Evolutionary conservation across 1,140 invertebrate genomes (phyloP).

Genomic region (Drosophila rufa): DNA sequence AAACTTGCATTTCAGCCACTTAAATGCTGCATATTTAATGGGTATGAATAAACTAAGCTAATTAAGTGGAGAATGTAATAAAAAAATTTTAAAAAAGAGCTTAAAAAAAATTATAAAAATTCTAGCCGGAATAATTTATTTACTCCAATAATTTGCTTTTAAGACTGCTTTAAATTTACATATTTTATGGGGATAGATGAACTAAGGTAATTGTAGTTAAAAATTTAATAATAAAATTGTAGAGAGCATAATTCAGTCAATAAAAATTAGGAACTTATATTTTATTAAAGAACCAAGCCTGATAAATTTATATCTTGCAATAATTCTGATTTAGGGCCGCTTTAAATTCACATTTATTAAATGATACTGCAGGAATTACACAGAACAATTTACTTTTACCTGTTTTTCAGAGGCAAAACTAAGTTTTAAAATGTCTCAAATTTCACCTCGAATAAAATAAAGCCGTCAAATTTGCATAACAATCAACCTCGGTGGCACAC

Average conservation of each 20-base stretch:
- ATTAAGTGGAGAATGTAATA: background rate
- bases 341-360: background rate
- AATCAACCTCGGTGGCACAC: conserved; percentile 31
- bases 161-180: background rate
- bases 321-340: background rate
- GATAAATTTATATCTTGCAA: background rate
- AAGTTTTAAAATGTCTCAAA: conserved; percentile 27
- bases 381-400: background rate
- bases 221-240: too few species aligned
- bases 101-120: background rate
- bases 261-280: background rate
- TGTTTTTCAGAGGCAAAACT: background rate
- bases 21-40: background rate
- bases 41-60: background rate
- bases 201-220: background rate
- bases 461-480: conserved; percentile 56
- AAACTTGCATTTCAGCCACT: background rate
- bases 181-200: background rate
- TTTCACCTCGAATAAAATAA: conserved; percentile 24
- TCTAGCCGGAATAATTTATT: background rate
- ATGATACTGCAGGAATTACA: background rate
- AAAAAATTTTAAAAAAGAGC: background rate
- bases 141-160: background rate
- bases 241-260: background rate
- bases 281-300: background rate